Evolutionary conservation across 2,797 vertebrate genomes (phyloP).

Genomic region (Buceros bicornis): DNA sequence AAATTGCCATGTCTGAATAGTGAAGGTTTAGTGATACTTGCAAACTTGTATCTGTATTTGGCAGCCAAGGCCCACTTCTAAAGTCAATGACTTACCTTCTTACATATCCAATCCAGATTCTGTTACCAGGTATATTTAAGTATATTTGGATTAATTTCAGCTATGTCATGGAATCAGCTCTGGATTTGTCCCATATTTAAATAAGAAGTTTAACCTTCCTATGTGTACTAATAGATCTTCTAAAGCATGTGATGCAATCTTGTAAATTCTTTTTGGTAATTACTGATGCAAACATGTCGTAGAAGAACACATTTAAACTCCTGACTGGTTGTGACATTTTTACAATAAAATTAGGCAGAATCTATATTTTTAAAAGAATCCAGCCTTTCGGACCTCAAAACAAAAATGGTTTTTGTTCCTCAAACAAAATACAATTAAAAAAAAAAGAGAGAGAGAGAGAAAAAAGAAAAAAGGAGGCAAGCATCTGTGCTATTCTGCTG

Average conservation of each 20-base stretch:
- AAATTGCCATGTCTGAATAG: neutral
- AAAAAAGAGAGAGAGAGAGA: neutral
- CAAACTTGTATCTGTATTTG: neutral
- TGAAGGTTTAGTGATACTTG: neutral
- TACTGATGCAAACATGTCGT: neutral
- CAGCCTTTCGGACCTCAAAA: constrained; percentile 3
- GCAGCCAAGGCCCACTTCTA: neutral
- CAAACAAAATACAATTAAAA: constrained; percentile 31
- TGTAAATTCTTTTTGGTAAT: neutral
- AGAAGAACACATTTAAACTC: neutral
- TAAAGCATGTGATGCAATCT: neutral
- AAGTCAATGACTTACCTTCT: neutral
- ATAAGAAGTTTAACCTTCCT: neutral
- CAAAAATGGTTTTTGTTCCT: constrained; percentile 56
- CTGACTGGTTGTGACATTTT: neutral
- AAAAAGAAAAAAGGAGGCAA: constrained; percentile 35
- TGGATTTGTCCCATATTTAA: neutral
- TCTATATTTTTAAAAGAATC: neutral
- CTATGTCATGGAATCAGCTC: neutral
- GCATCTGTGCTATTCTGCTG: constrained; percentile 52
- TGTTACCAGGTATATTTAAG: neutral
- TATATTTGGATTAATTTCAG: neutral
- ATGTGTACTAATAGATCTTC: neutral
- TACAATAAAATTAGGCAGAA: neutral
- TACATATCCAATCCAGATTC: neutral